Conservation (phyloP, 2,797 vertebrate genomes). For the Xiphorhynchus erythropygius region DNA sequence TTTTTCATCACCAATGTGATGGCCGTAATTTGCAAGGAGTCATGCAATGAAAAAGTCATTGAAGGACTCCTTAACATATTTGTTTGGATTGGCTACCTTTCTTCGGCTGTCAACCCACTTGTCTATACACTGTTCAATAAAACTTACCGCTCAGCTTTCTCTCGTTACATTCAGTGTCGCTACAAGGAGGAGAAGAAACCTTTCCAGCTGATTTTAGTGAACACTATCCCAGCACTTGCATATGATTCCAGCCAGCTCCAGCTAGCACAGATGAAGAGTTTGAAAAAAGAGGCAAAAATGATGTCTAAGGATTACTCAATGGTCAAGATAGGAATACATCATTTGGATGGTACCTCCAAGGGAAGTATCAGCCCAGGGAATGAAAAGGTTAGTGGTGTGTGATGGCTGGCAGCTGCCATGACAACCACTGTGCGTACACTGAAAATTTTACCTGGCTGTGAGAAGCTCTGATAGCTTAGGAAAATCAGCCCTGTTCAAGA, state of each 20-base stretch:
- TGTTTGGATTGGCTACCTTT: conserved; percentile 96
- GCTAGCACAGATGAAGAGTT: conserved; percentile 71
- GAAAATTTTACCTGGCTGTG: conserved; percentile 4
- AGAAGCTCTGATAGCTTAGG: neutral
- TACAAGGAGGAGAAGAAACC: conserved; percentile 90
- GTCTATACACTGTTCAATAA: conserved; percentile 95
- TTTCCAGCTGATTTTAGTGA: conserved; percentile 91
- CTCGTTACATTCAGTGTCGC: conserved; percentile 88
- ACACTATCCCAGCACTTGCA: conserved; percentile 90
- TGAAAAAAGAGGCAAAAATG: conserved; percentile 75
- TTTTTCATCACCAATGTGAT: conserved; percentile 97
- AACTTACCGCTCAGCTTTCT: conserved; percentile 91
- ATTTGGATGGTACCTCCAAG: conserved; percentile 59
- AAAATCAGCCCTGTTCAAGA: conserved; percentile 38
- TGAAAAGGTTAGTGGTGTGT: conserved; percentile 81
- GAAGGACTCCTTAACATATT: conserved; percentile 89
- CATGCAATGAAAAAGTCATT: conserved; percentile 82
- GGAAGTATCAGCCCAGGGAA: conserved; percentile 23
- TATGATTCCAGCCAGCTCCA: conserved; percentile 87
- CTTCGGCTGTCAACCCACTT: conserved; percentile 93
- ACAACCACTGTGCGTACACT: neutral
- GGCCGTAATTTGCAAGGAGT: conserved; percentile 85
- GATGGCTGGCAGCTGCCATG: conserved; percentile 53
- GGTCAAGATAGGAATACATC: conserved; percentile 68
- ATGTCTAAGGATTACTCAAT: conserved; percentile 73